Evolutionary conservation across 1,140 invertebrate genomes (phyloP), one percentile per base, ranked within the genome.

Genomic region (Geopemphigus sp.): DNA sequence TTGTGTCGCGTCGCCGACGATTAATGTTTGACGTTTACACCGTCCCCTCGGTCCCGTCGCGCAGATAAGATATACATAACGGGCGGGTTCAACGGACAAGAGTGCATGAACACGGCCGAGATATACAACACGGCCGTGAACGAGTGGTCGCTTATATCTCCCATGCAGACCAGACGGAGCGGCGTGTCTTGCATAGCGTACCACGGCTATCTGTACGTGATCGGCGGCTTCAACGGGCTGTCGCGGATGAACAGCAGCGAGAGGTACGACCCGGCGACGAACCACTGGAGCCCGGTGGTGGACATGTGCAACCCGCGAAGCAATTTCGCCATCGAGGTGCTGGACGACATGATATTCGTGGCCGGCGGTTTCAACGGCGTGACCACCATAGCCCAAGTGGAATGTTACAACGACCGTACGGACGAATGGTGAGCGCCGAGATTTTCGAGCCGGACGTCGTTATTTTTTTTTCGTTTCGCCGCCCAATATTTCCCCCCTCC

Each of bases 1-100:
- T n/a, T n/a, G n/a, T n/a, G n/a, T n/a, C n/a, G n/a, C n/a, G n/a
- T n/a, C n/a, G n/a, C n/a, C n/a, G n/a, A n/a, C n/a, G n/a, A n/a
- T n/a, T n/a, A n/a, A n/a, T n/a, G n/a, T n/a, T n/a, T n/a, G n/a
- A n/a, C n/a, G n/a, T n/a, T n/a, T n/a, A n/a, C n/a, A n/a, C n/a
- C n/a, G n/a, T n/a, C n/a, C n/a, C n/a, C n/a, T n/a, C n/a, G n/a
- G n/a, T n/a, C n/a, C n/a, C n/a, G n/a, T 39, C 14, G 32, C 3
- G 17, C 61, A 92, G 91, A 88, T 73, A 93, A 92, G 83, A 92
- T 94, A 76, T 94, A 93, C 84, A 92, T 95, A 57, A 91, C 90
- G 1, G 94, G 93, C 1, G 95, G 95, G 0, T 97, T 97, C 85
- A 95, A 97, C 85, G 95, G 95, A 0, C 90, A 91, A 80, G 93